Evolutionary conservation across 2,888 invertebrate species (phyloP).

Genomic region (Eupithecia inturbata): DNA sequence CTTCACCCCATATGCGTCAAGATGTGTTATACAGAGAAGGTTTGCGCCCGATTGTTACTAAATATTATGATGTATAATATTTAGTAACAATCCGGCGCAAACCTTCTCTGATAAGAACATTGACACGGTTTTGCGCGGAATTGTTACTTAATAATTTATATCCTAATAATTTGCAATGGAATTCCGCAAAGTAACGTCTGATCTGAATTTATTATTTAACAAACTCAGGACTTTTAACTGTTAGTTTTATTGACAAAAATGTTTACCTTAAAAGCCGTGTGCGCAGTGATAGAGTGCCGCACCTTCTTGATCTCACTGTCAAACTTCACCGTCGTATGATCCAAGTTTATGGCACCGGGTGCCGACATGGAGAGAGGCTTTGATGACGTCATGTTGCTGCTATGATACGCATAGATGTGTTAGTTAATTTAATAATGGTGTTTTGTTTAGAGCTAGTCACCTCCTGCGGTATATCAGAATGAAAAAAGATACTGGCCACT

Average conservation of each 20-base stretch:
- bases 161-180: background rate
- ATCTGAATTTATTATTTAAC: background rate
- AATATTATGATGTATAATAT: background rate
- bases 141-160: background rate
- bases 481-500: background rate
- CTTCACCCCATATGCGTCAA: no score
- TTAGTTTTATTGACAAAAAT: background rate
- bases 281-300: conserved; percentile 77
- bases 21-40: no score
- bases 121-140: background rate
- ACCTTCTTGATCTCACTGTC: conserved; percentile 84
- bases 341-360: conserved; percentile 93
- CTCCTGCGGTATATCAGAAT: background rate
- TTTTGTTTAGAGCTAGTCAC: background rate
- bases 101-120: background rate
- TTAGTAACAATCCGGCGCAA: background rate
- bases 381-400: conserved; percentile 88
- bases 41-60: no score
- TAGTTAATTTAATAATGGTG: conserved; percentile 4
- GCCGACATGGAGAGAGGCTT: conserved; percentile 92
- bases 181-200: background rate
- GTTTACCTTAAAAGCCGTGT: conserved; percentile 66
- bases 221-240: background rate
- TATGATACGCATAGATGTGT: conserved; percentile 47
- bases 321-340: conserved; percentile 88